Conservation (phyloP, 2,113 vertebrate genomes). For the Barbus barbus region DNA sequence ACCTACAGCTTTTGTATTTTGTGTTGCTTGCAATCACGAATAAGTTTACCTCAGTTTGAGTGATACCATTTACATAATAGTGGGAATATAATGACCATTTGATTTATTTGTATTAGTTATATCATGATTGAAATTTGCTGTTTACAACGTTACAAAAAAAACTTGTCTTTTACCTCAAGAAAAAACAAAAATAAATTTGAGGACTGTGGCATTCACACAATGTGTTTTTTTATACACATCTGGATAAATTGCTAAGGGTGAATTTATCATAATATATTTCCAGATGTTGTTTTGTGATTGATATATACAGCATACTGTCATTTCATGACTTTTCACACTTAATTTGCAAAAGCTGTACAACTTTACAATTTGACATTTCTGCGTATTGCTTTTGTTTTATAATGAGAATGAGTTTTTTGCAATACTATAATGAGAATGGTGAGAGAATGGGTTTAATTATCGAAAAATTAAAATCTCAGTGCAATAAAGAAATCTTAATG, state of each 20-base stretch:
- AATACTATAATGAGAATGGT: neutral
- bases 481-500: neutral
- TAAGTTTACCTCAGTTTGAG: neutral
- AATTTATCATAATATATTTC: neutral
- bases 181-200: neutral
- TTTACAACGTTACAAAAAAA: too few species aligned
- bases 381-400: neutral
- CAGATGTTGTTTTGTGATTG: neutral
- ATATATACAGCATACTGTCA: neutral
- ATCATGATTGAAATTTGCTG: too few species aligned
- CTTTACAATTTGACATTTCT: neutral
- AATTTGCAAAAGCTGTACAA: neutral
- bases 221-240: neutral
- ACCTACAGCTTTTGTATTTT: neutral
- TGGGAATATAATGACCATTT: neutral
- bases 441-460: neutral
- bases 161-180: neutral
- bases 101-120: neutral
- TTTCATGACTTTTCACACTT: neutral
- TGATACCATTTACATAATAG: neutral
- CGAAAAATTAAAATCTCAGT: neutral
- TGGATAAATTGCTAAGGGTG: too few species aligned
- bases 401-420: neutral
- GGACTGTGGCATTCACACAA: neutral
- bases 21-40: neutral